Evolutionary conservation across 92 coral and sea anemone genomes (phyloP).

Genomic region (Paragorgia papillata): DNA sequence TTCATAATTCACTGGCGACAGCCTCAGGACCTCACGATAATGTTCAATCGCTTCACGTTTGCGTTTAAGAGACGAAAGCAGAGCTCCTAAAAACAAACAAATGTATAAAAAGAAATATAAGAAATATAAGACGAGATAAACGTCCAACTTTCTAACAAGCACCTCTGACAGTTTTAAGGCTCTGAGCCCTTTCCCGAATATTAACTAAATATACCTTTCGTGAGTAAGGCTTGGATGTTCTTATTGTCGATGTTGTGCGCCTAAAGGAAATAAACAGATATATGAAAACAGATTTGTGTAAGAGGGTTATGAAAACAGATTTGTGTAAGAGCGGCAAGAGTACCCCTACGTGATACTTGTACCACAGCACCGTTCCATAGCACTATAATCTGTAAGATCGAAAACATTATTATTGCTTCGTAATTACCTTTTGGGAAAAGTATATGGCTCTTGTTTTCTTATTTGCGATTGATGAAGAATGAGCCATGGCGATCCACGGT

Average conservation of each 20-base stretch:
- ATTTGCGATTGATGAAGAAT: constrained; percentile 81
- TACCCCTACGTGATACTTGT: too few relatives aligned
- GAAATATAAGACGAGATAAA: too few relatives aligned
- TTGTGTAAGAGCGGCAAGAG: too few relatives aligned
- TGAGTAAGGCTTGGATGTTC: constrained; percentile 88
- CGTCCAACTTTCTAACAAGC: too few relatives aligned
- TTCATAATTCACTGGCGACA: constrained; percentile 92
- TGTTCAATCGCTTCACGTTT: constrained; percentile 88
- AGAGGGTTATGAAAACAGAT: too few relatives aligned
- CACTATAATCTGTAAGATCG: too few relatives aligned
- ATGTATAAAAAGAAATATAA: too few relatives aligned
- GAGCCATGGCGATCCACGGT: constrained; percentile 97
- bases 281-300: neutral
- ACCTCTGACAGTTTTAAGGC: too few relatives aligned
- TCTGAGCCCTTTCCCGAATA: too few relatives aligned
- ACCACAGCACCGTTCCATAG: too few relatives aligned
- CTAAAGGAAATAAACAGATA: constrained; percentile 38
- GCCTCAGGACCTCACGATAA: constrained; percentile 89
- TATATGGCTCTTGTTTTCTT: constrained; percentile 93
- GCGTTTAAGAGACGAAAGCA: constrained; percentile 81
- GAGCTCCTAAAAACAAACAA: constrained; percentile 61
- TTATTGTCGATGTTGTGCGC: constrained; percentile 94
- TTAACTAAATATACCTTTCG: constrained; percentile 73
- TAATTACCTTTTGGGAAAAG: constrained; percentile 86
- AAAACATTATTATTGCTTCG: too few relatives aligned